Conservation (phyloP, 2,888 invertebrate species). For the Euproctis similis region DNA sequence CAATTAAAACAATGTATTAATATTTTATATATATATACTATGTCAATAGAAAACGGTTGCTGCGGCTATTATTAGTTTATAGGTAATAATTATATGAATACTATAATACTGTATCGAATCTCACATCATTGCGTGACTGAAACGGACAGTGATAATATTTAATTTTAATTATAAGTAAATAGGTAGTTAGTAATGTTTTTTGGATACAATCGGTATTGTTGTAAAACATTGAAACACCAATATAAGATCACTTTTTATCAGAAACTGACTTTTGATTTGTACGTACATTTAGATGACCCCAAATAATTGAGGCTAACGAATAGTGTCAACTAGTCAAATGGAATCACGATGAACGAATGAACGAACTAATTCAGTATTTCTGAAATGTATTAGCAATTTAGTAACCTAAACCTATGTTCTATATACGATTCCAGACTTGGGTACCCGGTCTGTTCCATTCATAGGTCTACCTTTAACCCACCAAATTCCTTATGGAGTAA, state of each 20-base stretch:
- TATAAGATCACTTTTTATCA: conserved; percentile 52
- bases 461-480: no score
- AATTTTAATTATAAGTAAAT: conserved; percentile 53
- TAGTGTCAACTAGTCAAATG: not conserved
- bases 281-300: not conserved
- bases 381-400: no score
- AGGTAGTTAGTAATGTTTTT: conserved; percentile 48
- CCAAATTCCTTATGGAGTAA: no score
- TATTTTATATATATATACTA: conserved; percentile 20
- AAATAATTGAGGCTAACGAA: no score
- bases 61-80: conserved; percentile 19
- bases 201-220: conserved; percentile 61
- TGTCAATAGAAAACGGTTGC: conserved; percentile 19
- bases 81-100: conserved; percentile 21
- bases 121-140: conserved; percentile 33
- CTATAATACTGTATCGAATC: conserved; percentile 30
- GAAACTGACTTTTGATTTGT: conserved; percentile 21
- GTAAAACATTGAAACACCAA: conserved; percentile 55
- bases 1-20: conserved; percentile 11
- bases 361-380: no score
- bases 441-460: no score
- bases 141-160: conserved; percentile 51
- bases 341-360: no score
- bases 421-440: no score
- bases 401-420: no score